These are phyloP conservation scores for Cydia fagiglandana DNA, from an alignment of 1,140 invertebrate genomes.

Conservation along the genomic window DNA sequence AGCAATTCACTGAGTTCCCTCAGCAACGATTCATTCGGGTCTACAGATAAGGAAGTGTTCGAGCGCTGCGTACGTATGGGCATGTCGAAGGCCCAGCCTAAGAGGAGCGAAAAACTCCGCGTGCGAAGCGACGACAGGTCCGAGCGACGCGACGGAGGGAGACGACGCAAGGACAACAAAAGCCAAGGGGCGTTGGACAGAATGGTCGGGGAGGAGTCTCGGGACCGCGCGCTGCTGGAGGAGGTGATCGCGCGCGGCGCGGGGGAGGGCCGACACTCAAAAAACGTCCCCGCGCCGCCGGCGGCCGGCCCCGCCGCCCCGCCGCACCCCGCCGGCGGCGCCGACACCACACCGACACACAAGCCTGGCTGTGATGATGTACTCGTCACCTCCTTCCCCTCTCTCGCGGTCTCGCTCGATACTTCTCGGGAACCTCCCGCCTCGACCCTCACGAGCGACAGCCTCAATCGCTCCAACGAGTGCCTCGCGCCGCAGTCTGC, in stretches of 20 bases:
- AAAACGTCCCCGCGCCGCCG: constrained; percentile 77
- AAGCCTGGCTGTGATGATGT: constrained; percentile 39
- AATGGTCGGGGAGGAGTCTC: constrained; percentile 55
- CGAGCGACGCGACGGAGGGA: constrained; percentile 35
- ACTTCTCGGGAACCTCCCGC: constrained; percentile 23
- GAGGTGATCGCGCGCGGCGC: constrained; percentile 64
- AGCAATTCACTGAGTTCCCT: constrained; percentile 82
- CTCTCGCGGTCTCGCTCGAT: constrained; percentile 13
- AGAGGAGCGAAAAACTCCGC: constrained; percentile 49
- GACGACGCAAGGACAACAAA: constrained; percentile 39
- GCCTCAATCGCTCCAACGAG: constrained; percentile 68
- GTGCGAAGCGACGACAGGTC: constrained; percentile 39
- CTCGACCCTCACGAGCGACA: constrained; percentile 4
- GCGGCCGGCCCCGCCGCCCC: constrained; percentile 49
- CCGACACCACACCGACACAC: constrained; percentile 51
- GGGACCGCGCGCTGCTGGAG: constrained; percentile 57
- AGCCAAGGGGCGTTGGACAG: constrained; percentile 54
- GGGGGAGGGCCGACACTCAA: constrained; percentile 49
- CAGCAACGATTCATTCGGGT: constrained; percentile 84
- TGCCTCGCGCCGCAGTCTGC: constrained; percentile 58
- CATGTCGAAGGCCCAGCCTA: constrained; percentile 70
- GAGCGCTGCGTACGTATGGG: constrained; percentile 88
- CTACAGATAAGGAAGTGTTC: constrained; percentile 86
- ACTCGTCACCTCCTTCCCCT: constrained; percentile 46
- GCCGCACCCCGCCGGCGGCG: constrained; percentile 72